Percentiles rank a stretch among this genome's conserved stretches.
Conservation (phyloP, 2,888 invertebrate species). For the Mystacides longicornis region DNA sequence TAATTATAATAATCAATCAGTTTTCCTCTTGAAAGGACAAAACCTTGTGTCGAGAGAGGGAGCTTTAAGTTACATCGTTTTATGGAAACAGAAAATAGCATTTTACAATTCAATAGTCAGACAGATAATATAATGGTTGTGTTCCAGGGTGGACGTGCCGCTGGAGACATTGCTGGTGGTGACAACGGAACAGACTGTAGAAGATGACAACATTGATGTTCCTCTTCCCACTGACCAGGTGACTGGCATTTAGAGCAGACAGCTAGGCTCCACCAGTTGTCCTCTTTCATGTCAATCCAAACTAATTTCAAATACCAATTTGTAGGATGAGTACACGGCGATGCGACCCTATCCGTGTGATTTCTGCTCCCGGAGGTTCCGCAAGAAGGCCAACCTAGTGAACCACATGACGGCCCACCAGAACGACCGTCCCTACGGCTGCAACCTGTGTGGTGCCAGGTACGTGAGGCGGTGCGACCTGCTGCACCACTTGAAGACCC, state of each 20-base stretch:
- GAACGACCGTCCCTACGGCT: conserved; percentile 73
- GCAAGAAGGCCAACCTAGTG: conserved; percentile 76
- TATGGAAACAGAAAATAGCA: neutral
- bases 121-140: no score
- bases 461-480: conserved; percentile 74
- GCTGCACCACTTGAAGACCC: conserved; percentile 75
- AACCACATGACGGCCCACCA: conserved; percentile 85
- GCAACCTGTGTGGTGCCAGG: conserved; percentile 74
- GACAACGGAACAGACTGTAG: conserved; percentile 41
- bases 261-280: no score
- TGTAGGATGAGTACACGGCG: conserved; percentile 60
- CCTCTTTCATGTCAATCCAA: no score
- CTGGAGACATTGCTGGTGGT: conserved; percentile 50
- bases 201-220: conserved; percentile 65
- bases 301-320: neutral
- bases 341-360: conserved; percentile 79
- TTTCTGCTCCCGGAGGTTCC: conserved; percentile 76
- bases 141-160: conserved; percentile 58
- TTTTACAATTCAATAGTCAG: no score
- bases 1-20: no score
- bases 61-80: no score
- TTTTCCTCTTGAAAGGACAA: no score
- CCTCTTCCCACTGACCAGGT: conserved; percentile 77
- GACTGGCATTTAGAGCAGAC: no score
- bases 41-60: no score